Base-by-base conservation (phyloP, 2,797 vertebrate genomes). In the Notoglanidium macrostoma region DNA sequence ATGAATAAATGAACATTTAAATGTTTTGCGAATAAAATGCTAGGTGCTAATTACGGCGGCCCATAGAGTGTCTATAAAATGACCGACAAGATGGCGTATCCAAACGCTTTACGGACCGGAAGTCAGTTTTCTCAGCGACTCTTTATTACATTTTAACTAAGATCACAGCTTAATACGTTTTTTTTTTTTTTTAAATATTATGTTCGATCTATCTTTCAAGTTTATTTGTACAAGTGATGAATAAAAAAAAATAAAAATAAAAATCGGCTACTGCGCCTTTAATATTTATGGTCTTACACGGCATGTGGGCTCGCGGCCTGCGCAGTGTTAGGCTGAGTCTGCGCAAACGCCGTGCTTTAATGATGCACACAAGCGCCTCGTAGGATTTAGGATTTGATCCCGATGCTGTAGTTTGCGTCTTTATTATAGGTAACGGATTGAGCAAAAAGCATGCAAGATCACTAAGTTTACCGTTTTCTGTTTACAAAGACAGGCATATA, bases 341-440 rank as follows among this genome's bases (percentile, higher is more conserved):
- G 86, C 81, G 86, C 81, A 87, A 76, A 77, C 7, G 23, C 29
- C 0, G 46, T 61, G 86, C 49, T 2, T 11, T 35, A 57, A 19
- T 15, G 49, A 26, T 0, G 68, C 32, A 2, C 57, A 49, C 23
- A 21, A 87, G 54, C 68, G 5, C 51, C 46, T 15, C 2, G 11
- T 4, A 7, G 79, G 86, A 51, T 65, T 80, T 57, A 46, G 23
- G 14, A 12, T 82, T 51, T 29, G 40, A 29, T 82, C 59, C 17
- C 7, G 26, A 11, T 0, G 26, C 80, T 46, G 0, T 10, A 81
- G 23, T 81, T 63, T 15, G 40, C 21, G 4, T n/a, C 35, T 40
- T 35, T 26, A 14, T 59, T n/a, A 12, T 46, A n/a, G 26, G 14
- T 10, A 46, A n/a, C 14, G 40, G 12, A 17, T 55, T 0, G 26